Conservation (phyloP, 2,113 vertebrate species). For the Nesoenas mayeri region DNA sequence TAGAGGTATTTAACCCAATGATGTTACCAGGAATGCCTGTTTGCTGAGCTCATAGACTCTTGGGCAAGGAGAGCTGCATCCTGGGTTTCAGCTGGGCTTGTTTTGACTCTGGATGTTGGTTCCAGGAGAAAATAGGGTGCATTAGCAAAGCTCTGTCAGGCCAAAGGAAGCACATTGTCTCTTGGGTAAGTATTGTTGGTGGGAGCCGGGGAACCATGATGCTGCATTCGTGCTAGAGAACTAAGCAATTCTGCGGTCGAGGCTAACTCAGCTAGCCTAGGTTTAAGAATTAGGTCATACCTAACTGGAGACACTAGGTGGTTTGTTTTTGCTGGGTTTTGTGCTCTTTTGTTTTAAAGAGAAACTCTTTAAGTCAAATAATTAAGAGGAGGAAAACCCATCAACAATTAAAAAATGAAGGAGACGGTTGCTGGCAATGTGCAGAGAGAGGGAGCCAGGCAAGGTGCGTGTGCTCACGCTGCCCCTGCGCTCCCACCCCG, state of each 20-base stretch:
- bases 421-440: background rate
- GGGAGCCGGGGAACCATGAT: background rate
- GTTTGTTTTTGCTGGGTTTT: background rate
- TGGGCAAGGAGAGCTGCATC: background rate
- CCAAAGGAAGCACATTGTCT: background rate
- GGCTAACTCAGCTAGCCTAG: background rate
- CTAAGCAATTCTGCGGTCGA: background rate
- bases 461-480: background rate
- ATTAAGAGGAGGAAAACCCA: background rate
- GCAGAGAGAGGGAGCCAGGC: background rate
- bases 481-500: background rate
- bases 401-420: background rate
- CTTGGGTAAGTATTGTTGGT: background rate
- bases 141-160: background rate
- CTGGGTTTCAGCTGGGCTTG: background rate
- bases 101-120: background rate
- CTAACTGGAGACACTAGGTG: background rate
- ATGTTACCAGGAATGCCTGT: background rate
- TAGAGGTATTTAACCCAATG: background rate
- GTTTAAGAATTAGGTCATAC: slow-evolving; percentile 18
- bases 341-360: background rate
- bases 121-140: background rate
- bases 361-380: background rate
- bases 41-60: background rate
- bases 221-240: background rate